Evolutionary conservation across 2,888 invertebrate genomes (phyloP).

Genomic region (Latheticus oryzae): DNA sequence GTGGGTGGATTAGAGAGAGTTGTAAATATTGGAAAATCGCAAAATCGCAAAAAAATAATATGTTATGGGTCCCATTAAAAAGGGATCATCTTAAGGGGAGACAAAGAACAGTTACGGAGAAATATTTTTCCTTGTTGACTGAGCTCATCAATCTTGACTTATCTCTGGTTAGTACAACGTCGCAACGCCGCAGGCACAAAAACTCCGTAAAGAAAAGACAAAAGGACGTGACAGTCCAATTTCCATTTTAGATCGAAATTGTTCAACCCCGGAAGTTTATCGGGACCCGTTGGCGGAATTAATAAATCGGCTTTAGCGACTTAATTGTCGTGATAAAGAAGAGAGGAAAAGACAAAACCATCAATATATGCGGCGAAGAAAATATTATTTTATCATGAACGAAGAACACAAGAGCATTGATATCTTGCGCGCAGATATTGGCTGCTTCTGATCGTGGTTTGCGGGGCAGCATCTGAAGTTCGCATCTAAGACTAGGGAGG

Average conservation of each 20-base stretch:
- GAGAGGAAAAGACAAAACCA: slow-evolving; percentile 30
- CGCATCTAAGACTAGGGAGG: slow-evolving; percentile 49
- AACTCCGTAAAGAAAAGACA: slow-evolving; percentile 61
- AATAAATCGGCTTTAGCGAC: slow-evolving; percentile 52
- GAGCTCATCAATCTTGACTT: slow-evolving; percentile 63
- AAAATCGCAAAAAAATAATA: slow-evolving; percentile 42
- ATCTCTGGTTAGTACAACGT: slow-evolving; percentile 62
- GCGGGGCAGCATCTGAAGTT: slow-evolving; percentile 49
- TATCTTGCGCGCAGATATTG: slow-evolving; percentile 34
- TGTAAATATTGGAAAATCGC: slow-evolving; percentile 47
- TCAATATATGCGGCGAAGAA: slow-evolving; percentile 33
- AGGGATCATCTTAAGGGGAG: slow-evolving; percentile 54
- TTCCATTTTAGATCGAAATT: slow-evolving; percentile 66
- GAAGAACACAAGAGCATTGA: slow-evolving; percentile 27
- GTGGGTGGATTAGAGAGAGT: too few relatives aligned
- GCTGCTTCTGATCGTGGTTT: slow-evolving; percentile 37
- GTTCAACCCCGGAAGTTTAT: slow-evolving; percentile 57
- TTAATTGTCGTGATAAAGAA: slow-evolving; percentile 51
- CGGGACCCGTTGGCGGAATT: slow-evolving; percentile 53
- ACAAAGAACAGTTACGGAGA: slow-evolving; percentile 61
- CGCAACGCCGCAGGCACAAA: slow-evolving; percentile 60
- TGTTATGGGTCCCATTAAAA: slow-evolving; percentile 54
- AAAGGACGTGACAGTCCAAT: slow-evolving; percentile 66
- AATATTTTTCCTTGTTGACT: slow-evolving; percentile 62
- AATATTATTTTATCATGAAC: slow-evolving; percentile 40